Evolutionary conservation across 2,113 vertebrate species (phyloP).

Genomic region (Perccottus glenii): DNA sequence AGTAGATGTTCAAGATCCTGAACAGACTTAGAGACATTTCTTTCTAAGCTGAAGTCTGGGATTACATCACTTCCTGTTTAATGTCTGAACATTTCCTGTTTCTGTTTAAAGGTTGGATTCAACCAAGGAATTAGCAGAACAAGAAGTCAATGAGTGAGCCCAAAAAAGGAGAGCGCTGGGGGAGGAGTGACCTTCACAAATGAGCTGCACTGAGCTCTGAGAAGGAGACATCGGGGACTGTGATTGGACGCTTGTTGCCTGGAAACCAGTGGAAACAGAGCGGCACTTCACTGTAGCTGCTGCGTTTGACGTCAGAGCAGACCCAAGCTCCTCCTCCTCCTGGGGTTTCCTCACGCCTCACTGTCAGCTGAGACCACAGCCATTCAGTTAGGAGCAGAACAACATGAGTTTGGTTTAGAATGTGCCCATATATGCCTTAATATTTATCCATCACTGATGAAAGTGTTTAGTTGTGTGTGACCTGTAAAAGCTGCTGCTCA

Average conservation of each 20-base stretch:
- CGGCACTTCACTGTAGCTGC: slow-evolving; percentile 18
- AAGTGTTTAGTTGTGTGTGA: too few species aligned
- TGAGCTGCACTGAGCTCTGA: slow-evolving; percentile 26
- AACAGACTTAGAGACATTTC: too few species aligned
- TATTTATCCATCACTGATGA: too few species aligned
- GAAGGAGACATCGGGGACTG: slow-evolving; percentile 12
- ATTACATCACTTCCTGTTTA: slow-evolving; percentile 46
- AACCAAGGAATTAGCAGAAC: too few species aligned
- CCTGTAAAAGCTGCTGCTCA: too few species aligned
- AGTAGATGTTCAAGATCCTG: too few species aligned
- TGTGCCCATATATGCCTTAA: too few species aligned
- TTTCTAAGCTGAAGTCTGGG: not conserved
- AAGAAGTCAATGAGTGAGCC: not conserved
- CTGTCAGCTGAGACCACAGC: not conserved
- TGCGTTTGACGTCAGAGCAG: slow-evolving; percentile 25
- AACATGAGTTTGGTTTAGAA: too few species aligned
- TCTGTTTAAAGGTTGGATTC: not conserved
- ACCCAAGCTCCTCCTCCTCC: not conserved
- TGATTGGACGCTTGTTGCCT: slow-evolving; percentile 63
- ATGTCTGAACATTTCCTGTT: slow-evolving; percentile 5
- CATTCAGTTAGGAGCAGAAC: too few species aligned
- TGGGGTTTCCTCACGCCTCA: not conserved
- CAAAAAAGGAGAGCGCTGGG: not conserved
- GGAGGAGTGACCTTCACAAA: slow-evolving; percentile 69
- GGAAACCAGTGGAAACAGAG: slow-evolving; percentile 59